A percentile compares a stretch with the other conserved stretches of the same genome.
phyloP scores from a whole-genome alignment of 2,888 invertebrate genomes.

The Orthosia incerta region DNA sequence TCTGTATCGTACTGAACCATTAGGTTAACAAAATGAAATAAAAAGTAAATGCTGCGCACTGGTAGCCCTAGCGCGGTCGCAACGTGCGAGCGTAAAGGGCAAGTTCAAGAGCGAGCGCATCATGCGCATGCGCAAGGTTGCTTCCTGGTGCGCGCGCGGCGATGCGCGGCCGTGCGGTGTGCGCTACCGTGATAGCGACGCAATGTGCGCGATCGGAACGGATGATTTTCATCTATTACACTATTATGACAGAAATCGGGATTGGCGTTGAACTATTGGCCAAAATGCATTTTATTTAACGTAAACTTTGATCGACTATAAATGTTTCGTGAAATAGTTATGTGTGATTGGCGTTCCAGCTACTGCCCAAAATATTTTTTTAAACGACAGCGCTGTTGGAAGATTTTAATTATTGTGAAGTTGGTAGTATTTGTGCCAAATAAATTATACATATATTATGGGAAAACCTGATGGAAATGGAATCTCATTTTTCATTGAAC shows the following conservation, averaged over 20 bases:
- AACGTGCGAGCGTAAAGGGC: slow-evolving; percentile 77
- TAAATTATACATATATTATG: not conserved
- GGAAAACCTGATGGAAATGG: not conserved
- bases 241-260: not conserved
- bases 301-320: too few species aligned
- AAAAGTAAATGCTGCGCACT: not conserved
- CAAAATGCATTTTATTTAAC: not conserved
- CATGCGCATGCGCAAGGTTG: slow-evolving; percentile 80
- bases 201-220: slow-evolving; percentile 13
- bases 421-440: not conserved
- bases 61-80: slow-evolving; percentile 62
- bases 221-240: slow-evolving; percentile 9
- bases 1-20: not conserved
- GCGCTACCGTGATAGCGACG: slow-evolving; percentile 57
- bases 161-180: slow-evolving; percentile 68
- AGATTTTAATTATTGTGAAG: not conserved
- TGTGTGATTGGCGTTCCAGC: too few species aligned
- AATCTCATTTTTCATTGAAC: not conserved
- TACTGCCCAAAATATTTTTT: not conserved
- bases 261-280: not conserved
- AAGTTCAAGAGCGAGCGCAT: slow-evolving; percentile 87
- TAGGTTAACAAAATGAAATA: not conserved
- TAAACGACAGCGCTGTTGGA: not conserved
- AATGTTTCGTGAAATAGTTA: too few species aligned
- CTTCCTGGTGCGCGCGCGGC: slow-evolving; percentile 86